Evolutionary conservation across 2,888 invertebrate genomes (phyloP), one percentile per base, ranked within the genome.

Genomic region (Troides aeacus): DNA sequence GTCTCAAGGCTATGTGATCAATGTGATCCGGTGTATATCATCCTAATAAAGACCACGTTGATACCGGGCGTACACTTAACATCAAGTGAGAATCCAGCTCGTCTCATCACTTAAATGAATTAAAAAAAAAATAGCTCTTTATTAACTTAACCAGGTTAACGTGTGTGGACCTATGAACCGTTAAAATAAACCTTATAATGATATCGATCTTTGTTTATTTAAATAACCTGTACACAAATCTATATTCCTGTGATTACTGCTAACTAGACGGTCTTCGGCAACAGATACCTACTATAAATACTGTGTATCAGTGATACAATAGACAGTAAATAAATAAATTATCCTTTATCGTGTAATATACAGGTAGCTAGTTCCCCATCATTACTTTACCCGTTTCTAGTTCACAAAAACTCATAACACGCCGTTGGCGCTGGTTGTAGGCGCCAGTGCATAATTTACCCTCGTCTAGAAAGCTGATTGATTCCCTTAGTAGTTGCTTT

Each of bases 381-480:
- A 63, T 68, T 63, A 60, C 50, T 5, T 17, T 39, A 64, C 63
- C 68, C 50, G 46, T 46, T 63, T 46, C 68, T 53, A 18, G 53
- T 53, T 46, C 17, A 36, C 53, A 53, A 64, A 60, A 63, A 67
- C 21, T 17, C 24, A 56, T 46, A 63, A 63, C 42, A 64, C 56
- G n/a, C 42, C n/a, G 39, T 53, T 30, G 64, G 18, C 39, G 50
- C 42, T 60, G 21, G 18, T 64, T 18, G 42, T 62, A 62, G 69
- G 69, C 64, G 64, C 69, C 69, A 23, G 17, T 50, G n/a, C 53
- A 53, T 68, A 68, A 68, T 68, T 64, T 64, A 64, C 15, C 42
- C 61, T 64, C 61, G 69, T 69, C 64, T 69, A 69, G 69, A 64
- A 60, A 61, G 56, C 64, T 69, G 64, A 69, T 69, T 64, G 69